phyloP scores from a whole-genome alignment of 2,797 vertebrate species.

The Petrocephalus schoutedeni region DNA sequence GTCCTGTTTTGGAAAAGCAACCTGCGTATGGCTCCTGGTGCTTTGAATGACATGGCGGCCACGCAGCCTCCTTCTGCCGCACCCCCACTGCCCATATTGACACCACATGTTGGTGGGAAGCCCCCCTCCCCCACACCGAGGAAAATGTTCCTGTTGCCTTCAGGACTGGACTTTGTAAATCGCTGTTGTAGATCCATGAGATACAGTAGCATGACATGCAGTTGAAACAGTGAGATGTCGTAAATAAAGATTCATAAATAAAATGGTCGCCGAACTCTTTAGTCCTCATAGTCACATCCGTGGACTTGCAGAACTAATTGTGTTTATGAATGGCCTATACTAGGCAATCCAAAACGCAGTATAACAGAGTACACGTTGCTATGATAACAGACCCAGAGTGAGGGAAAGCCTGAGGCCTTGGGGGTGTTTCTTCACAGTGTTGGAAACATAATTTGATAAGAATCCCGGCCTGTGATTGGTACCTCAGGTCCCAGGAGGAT shows the following conservation, averaged over 20 bases:
- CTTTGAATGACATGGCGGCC: background rate
- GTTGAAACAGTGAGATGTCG: background rate
- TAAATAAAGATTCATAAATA: background rate
- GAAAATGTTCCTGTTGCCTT: background rate
- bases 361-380: background rate
- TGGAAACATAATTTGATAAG: background rate
- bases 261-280: background rate
- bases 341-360: background rate
- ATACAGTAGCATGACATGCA: background rate
- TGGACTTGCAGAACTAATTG: background rate
- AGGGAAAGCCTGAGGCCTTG: background rate
- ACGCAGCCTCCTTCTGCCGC: background rate
- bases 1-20: background rate
- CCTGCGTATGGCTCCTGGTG: background rate
- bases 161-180: background rate
- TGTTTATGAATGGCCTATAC: background rate
- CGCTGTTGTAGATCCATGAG: background rate
- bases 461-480: background rate
- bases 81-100: background rate
- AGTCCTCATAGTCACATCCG: background rate
- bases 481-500: background rate
- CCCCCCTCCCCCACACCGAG: background rate
- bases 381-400: background rate
- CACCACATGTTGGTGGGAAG: background rate
- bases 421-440: background rate